Evolutionary conservation across 2,113 vertebrate species (phyloP).

Genomic region (Vicugna pacos): DNA sequence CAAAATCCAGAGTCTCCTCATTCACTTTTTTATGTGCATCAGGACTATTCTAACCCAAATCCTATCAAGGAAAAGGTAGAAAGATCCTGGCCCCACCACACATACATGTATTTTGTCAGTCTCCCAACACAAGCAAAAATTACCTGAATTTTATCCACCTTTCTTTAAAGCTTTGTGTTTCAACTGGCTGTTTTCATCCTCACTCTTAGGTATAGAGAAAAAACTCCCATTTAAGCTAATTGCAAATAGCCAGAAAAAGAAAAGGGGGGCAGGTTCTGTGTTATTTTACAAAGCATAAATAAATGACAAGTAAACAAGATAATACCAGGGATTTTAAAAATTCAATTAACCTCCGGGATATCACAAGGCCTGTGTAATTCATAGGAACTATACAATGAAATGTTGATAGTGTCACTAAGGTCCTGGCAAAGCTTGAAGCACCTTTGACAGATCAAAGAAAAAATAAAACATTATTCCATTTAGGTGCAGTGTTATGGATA

Average conservation of each 20-base stretch:
- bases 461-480: constrained; percentile 76
- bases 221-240: constrained; percentile 1
- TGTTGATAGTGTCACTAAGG: constrained; percentile 52
- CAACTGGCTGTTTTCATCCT: constrained; percentile 14
- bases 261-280: not conserved
- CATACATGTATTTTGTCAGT: not conserved
- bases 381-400: constrained; percentile 49
- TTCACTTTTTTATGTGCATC: not conserved
- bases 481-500: constrained; percentile 73
- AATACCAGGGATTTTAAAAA: constrained; percentile 31
- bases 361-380: constrained; percentile 51
- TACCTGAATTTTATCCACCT: not conserved
- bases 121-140: not conserved
- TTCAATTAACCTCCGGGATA: constrained; percentile 39
- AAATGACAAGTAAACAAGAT: constrained; percentile 50
- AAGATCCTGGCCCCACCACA: not conserved
- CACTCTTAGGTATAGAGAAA: not conserved
- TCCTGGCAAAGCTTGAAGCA: constrained; percentile 66
- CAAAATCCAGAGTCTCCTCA: not conserved
- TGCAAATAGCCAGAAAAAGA: constrained; percentile 44
- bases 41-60: constrained; percentile 29
- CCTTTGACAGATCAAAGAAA: constrained; percentile 78
- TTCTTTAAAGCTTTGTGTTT: constrained; percentile 5
- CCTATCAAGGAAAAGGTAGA: constrained; percentile 24
- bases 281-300: constrained; percentile 44